Percentiles rank a stretch among this genome's conserved stretches.
These are phyloP conservation scores for Myrmecophaga tridactyla DNA, from an alignment of 2,113 vertebrate genomes.

Conservation along the genomic window DNA sequence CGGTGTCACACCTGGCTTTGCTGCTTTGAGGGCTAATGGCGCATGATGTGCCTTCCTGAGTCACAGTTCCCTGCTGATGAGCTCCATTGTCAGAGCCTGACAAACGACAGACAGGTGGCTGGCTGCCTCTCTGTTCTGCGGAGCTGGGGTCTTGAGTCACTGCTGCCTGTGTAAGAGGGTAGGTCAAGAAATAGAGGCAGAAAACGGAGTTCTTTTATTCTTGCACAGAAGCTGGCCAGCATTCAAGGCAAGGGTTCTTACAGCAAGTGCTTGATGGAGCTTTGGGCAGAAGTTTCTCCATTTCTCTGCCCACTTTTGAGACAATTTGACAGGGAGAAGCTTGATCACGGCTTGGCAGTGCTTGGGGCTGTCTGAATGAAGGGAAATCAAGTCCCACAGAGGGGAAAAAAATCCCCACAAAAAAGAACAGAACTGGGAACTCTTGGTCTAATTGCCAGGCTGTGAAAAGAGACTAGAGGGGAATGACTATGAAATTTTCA, in stretches of 20 bases:
- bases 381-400: background rate
- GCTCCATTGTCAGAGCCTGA: background rate
- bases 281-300: background rate
- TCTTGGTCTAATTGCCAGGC: background rate
- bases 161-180: background rate
- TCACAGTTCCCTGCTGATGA: background rate
- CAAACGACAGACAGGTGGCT: background rate
- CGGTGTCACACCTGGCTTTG: background rate
- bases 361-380: background rate
- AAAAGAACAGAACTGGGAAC: background rate
- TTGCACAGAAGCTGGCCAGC: background rate
- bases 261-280: background rate
- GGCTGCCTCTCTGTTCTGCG: background rate
- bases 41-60: background rate
- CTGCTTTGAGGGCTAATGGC: background rate
- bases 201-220: background rate
- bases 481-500: background rate
- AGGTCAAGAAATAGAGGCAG: slow-evolving; percentile 4
- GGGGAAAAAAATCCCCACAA: background rate
- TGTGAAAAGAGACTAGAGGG: background rate
- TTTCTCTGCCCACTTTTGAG: background rate
- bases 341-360: background rate
- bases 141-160: background rate
- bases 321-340: background rate
- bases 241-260: slow-evolving; percentile 4